These are phyloP conservation scores for Spongilla lacustris DNA, from an alignment of 37 sponge, comb jelly and placozoan species.

Conservation along the genomic window DNA sequence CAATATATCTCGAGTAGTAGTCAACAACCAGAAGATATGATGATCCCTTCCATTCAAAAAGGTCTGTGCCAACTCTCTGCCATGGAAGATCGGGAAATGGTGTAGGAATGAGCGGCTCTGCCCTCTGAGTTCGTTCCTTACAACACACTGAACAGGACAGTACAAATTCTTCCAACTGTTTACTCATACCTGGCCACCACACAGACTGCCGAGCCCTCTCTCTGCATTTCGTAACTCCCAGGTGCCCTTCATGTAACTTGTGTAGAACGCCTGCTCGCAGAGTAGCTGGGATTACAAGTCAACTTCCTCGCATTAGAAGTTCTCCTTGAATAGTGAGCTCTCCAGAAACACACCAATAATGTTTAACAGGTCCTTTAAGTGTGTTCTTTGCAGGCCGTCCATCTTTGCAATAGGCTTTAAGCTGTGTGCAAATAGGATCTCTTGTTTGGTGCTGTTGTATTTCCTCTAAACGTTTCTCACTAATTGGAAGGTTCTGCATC, in stretches of 20 bases:
- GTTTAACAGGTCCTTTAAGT: not conserved
- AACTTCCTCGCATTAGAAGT: conserved; percentile 25
- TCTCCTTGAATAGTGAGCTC: conserved; percentile 29
- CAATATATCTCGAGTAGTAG: conserved; percentile 65
- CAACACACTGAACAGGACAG: conserved; percentile 14
- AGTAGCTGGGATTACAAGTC: conserved; percentile 23
- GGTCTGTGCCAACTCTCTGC: conserved; percentile 56
- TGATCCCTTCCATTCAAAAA: conserved; percentile 39
- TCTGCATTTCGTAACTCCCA: conserved; percentile 43
- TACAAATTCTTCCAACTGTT: conserved; percentile 26
- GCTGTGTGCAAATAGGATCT: conserved; percentile 28
- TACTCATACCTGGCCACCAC: conserved; percentile 49
- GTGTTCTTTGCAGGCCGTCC: conserved; percentile 23
- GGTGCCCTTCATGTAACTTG: conserved; percentile 45
- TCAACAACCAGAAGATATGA: conserved; percentile 58
- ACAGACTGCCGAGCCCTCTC: conserved; percentile 27
- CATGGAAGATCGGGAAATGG: conserved; percentile 52
- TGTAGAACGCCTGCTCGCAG: conserved; percentile 13
- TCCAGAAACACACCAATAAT: conserved; percentile 2
- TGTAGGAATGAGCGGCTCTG: conserved; percentile 9
- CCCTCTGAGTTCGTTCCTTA: conserved; percentile 16
- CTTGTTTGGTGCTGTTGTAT: conserved; percentile 12
- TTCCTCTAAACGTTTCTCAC: not conserved
- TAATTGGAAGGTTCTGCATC: conserved; percentile 8
- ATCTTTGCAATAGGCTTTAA: conserved; percentile 9